A percentile compares a stretch with the other conserved stretches of the same genome.
Evolutionary conservation across 2,888 invertebrate genomes (phyloP).

Genomic region (Coleophora flavipennella): DNA sequence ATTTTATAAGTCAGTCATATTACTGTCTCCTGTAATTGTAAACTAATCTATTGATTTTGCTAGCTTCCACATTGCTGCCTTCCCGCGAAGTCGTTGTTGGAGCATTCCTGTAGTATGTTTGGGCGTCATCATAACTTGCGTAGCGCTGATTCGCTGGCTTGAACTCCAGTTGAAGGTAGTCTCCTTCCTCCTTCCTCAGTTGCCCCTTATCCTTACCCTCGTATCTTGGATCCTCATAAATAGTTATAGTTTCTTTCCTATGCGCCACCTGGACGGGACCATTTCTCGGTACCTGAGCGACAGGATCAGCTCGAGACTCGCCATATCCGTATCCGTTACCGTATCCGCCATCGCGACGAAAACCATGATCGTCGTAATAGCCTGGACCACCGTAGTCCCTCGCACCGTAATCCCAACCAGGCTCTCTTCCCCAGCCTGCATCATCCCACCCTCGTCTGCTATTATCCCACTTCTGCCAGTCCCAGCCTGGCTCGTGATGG

Average conservation of each 20-base stretch:
- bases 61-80: conserved; percentile 44
- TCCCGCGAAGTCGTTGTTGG: conserved; percentile 26
- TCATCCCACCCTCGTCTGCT: conserved; percentile 39
- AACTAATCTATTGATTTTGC: conserved; percentile 65
- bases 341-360: conserved; percentile 53
- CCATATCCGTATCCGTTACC: conserved; percentile 55
- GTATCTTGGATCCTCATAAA: conserved; percentile 66
- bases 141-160: conserved; percentile 61
- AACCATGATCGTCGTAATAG: conserved; percentile 54
- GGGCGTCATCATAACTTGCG: conserved; percentile 58
- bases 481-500: conserved; percentile 42
- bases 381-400: conserved; percentile 54
- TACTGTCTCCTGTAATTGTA: conserved; percentile 62
- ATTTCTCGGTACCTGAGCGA: conserved; percentile 44
- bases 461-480: conserved; percentile 45
- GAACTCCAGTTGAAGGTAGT: conserved; percentile 54
- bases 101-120: conserved; percentile 44
- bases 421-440: conserved; percentile 28
- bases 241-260: conserved; percentile 64
- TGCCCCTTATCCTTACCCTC: conserved; percentile 51
- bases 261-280: conserved; percentile 50
- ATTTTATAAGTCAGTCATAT: conserved; percentile 1
- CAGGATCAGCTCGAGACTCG: conserved; percentile 47
- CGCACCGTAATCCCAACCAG: conserved; percentile 27
- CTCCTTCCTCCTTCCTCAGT: conserved; percentile 50